Base-by-base conservation (phyloP, 2,113 vertebrate species). In the Apodemus sylvaticus region DNA sequence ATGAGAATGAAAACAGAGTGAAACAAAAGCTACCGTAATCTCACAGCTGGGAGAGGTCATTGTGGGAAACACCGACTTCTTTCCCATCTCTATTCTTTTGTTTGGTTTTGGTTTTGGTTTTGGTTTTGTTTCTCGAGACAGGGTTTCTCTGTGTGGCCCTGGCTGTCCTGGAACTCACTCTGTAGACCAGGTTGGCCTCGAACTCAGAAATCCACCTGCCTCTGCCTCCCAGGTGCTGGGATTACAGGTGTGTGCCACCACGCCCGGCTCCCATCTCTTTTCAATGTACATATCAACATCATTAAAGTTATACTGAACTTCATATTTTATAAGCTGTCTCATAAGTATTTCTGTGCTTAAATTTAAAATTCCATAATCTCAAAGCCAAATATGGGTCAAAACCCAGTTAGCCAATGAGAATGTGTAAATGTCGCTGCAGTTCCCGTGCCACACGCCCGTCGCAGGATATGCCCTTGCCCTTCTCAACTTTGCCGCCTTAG, bases 281-380 rank as follows among this genome's bases (percentile, higher is more conserved):
- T 64, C 29, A 89, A 2, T 60, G 6, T 14, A 82, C 58, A 29
- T 68, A 70, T 88, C 58, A 86, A 78, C 86, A 89, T 4, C 4
- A 42, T 36, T 45, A 36, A 91, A 45, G 19, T 92, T 70, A 60
- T 62, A 29, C 13, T 60, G 58, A 89, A 71, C 60, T 78, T 51
- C 89, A 10, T 17, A 11, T 88, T 94, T 94, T 77, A 11, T 86
- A 53, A 83, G 36, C 22, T 91, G 6, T 53, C 53, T 79, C 77
- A 8, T 62, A 91, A 94, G 39, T 31, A 64, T 74, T 68, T 91
- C 86, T 94, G 58, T 93, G 66, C 31, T 91, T 89, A n/a, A 9
- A 85, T 91, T 94, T 86, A 89, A 66, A 45, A 48, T 76, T 87
- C 64, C 64, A 92, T 58, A 24, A 42, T 77, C 29, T 83, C 34